A percentile compares a stretch with the other conserved stretches of the same genome.
Evolutionary conservation across 2,888 invertebrate genomes (phyloP).

Genomic region (Heliothis peltigera): DNA sequence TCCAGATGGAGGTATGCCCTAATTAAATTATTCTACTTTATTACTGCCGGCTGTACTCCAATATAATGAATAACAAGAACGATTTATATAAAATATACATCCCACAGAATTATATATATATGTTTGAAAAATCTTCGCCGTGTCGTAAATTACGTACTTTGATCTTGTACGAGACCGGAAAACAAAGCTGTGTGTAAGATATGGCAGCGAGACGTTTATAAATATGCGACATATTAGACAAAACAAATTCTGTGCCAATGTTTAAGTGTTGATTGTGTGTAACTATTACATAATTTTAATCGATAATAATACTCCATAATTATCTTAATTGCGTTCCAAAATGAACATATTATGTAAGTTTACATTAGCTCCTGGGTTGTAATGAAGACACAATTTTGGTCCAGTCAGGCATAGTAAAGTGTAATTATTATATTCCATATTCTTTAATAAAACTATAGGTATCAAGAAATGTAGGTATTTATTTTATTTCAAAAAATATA

Average conservation of each 20-base stretch:
- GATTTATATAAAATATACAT: constrained; percentile 56
- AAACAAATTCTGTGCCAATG: constrained; percentile 52
- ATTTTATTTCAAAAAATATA: too few relatives aligned
- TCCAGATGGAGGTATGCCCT: constrained; percentile 35
- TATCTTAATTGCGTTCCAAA: too few relatives aligned
- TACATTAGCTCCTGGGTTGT: too few relatives aligned
- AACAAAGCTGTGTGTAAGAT: constrained; percentile 50
- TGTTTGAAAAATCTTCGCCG: constrained; percentile 37
- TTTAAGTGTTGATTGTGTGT: constrained; percentile 33
- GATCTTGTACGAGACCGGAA: constrained; percentile 57
- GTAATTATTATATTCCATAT: too few relatives aligned
- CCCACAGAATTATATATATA: constrained; percentile 43
- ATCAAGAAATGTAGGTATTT: too few relatives aligned
- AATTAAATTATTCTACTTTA: constrained; percentile 60
- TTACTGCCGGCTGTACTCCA: constrained; percentile 45
- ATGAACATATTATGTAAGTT: too few relatives aligned
- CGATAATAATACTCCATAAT: not conserved
- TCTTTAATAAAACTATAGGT: too few relatives aligned
- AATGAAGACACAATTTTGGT: too few relatives aligned
- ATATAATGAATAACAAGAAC: constrained; percentile 52
- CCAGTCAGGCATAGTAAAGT: too few relatives aligned
- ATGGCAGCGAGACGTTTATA: constrained; percentile 32
- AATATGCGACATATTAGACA: constrained; percentile 52
- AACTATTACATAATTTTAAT: not conserved
- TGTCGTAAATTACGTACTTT: constrained; percentile 61